A percentile compares a stretch with the other conserved stretches of the same genome.
phyloP scores from a whole-genome alignment of 2,113 vertebrate species.

The Caranx ignobilis region DNA sequence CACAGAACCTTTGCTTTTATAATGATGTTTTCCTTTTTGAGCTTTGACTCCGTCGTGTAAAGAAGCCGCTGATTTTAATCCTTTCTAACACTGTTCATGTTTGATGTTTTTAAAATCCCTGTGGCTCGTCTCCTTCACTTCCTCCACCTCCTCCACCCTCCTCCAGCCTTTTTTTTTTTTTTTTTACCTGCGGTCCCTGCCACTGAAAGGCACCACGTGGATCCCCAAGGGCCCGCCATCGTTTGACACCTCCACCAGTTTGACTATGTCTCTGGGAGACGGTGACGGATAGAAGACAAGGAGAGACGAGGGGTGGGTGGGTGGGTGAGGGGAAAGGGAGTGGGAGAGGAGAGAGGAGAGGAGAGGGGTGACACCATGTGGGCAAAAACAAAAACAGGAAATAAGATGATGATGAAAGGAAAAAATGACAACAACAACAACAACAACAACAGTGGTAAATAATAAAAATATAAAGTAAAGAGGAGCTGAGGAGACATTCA shows the following conservation, averaged over 20 bases:
- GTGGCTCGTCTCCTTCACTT: background rate
- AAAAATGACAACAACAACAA: constrained; percentile 25
- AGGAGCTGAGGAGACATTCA: constrained; percentile 10
- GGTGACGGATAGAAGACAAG: constrained; percentile 34
- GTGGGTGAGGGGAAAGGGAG: no score
- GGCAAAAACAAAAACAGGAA: constrained; percentile 65
- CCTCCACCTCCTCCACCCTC: background rate
- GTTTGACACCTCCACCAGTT: constrained; percentile 97
- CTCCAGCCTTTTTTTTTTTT: background rate
- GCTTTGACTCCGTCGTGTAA: background rate
- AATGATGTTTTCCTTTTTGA: background rate
- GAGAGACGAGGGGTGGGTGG: fast-evolving
- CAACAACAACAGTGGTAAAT: constrained; percentile 7
- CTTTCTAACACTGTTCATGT: no score
- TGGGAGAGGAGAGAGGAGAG: background rate
- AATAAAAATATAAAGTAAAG: constrained; percentile 45
- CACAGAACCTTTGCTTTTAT: background rate
- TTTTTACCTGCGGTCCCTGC: constrained; percentile 96
- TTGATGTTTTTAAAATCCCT: no score
- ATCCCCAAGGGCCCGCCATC: constrained; percentile 97
- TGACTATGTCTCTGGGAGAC: constrained; percentile 95
- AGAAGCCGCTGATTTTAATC: background rate
- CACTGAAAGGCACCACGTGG: constrained; percentile 99
- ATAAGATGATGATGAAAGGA: constrained; percentile 36
- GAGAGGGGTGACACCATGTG: constrained; percentile 75